Evolutionary conservation across 2,888 invertebrate genomes (phyloP).

Genomic region (Acleris sparsana): DNA sequence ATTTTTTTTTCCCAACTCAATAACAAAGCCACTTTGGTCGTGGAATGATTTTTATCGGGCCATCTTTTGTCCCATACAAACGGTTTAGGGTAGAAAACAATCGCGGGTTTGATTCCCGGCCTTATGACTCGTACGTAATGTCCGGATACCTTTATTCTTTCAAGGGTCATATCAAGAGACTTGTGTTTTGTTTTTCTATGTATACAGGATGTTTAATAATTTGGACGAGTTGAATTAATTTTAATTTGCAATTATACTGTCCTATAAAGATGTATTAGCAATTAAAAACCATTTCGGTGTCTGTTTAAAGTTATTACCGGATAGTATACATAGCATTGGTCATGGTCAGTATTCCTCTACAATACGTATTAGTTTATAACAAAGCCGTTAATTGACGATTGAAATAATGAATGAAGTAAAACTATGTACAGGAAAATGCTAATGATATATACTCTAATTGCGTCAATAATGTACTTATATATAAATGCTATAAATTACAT

Average conservation of each 20-base stretch:
- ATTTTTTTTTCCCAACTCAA: constrained; percentile 10
- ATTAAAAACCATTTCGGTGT: too few species aligned
- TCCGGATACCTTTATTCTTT: constrained; percentile 73
- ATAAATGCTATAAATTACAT: too few species aligned
- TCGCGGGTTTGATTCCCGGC: constrained; percentile 56
- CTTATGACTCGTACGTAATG: constrained; percentile 57
- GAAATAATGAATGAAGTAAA: constrained; percentile 8
- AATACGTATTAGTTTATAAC: neutral
- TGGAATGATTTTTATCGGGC: constrained; percentile 70
- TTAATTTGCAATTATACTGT: too few species aligned
- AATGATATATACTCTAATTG: neutral
- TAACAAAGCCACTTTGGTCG: constrained; percentile 46
- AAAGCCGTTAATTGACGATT: neutral
- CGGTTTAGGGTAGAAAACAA: constrained; percentile 72
- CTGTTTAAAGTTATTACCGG: too few species aligned
- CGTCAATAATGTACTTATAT: too few species aligned
- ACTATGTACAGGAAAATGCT: constrained; percentile 7
- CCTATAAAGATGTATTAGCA: too few species aligned
- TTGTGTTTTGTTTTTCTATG: constrained; percentile 61
- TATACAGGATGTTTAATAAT: constrained; percentile 55
- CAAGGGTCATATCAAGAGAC: constrained; percentile 70
- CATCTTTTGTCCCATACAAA: constrained; percentile 64
- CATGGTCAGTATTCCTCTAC: neutral
- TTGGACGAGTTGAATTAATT: too few species aligned
- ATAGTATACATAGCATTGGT: too few species aligned